A percentile compares a stretch with the other conserved stretches of the same genome.
phyloP scores from a whole-genome alignment of 2,113 vertebrate genomes.

The Thamnaconus septentrionalis region DNA sequence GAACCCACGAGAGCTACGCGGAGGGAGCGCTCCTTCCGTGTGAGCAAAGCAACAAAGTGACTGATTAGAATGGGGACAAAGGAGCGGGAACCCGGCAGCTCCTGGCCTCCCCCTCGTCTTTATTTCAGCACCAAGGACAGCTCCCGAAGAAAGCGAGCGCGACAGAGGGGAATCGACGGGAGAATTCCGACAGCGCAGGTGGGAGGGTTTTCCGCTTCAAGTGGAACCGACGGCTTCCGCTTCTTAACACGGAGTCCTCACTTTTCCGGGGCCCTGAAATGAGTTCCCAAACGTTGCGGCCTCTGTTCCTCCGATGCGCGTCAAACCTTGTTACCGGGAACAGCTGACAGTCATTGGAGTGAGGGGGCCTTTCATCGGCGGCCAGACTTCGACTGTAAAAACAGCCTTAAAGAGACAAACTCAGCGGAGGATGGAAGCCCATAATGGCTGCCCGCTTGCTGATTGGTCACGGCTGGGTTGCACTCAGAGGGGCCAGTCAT shows the following conservation, averaged over 20 bases:
- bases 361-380: constrained; percentile 29
- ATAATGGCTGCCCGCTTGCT: constrained; percentile 26
- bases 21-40: neutral
- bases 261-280: constrained; percentile 30
- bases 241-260: constrained; percentile 30
- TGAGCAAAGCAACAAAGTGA: constrained; percentile 13
- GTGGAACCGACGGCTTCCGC: constrained; percentile 28
- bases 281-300: constrained; percentile 1
- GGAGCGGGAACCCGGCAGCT: constrained; percentile 23
- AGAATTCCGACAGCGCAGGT: constrained; percentile 16
- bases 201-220: constrained; percentile 8
- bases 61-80: constrained; percentile 32
- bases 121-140: constrained; percentile 63
- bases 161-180: constrained; percentile 5
- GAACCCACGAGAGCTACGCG: neutral
- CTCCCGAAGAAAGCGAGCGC: constrained; percentile 33
- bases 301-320: constrained; percentile 4
- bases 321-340: constrained; percentile 26
- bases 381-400: constrained; percentile 30
- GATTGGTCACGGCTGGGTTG: constrained; percentile 52
- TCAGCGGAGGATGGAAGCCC: constrained; percentile 45
- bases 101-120: constrained; percentile 12
- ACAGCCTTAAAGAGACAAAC: constrained; percentile 13
- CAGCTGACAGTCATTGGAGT: constrained; percentile 23
- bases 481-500: constrained; percentile 15